Conservation (phyloP, 1,140 invertebrate genomes). For the Drosophila littoralis region DNA sequence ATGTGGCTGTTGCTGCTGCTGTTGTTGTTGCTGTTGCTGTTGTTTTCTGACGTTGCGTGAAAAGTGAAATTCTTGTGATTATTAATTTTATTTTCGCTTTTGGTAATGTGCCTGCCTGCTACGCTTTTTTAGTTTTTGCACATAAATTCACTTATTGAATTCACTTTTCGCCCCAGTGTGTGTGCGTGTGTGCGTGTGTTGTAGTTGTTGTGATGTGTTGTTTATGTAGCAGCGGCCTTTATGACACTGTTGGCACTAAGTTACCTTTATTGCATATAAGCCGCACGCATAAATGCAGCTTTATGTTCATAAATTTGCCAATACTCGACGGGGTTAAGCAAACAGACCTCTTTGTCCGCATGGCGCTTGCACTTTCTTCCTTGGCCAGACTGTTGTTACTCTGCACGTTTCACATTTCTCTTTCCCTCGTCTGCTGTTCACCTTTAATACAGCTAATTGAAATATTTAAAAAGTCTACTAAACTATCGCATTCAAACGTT, state of each 20-base stretch:
- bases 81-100: slow-evolving; percentile 83
- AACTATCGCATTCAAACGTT: slow-evolving; percentile 74
- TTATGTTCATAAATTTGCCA: slow-evolving; percentile 80
- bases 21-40: slow-evolving; percentile 31
- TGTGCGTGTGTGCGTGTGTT: not conserved
- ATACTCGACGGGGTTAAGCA: slow-evolving; percentile 62
- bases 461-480: slow-evolving; percentile 74
- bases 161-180: slow-evolving; percentile 30
- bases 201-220: slow-evolving; percentile 32
- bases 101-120: slow-evolving; percentile 57
- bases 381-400: not conserved
- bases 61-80: slow-evolving; percentile 83
- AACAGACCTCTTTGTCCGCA: slow-evolving; percentile 31
- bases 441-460: slow-evolving; percentile 63
- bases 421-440: slow-evolving; percentile 5
- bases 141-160: slow-evolving; percentile 76
- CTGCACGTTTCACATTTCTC: slow-evolving; percentile 15
- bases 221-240: slow-evolving; percentile 75
- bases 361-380: slow-evolving; percentile 55
- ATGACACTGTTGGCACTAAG: slow-evolving; percentile 81
- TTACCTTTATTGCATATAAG: slow-evolving; percentile 82
- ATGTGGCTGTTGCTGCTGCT: slow-evolving; percentile 21
- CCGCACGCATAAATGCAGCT: slow-evolving; percentile 80
- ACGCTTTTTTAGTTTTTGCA: slow-evolving; percentile 68
- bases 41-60: slow-evolving; percentile 67